phyloP scores from a whole-genome alignment of 1,140 invertebrate genomes.

The Drosophila lacteicornis region DNA sequence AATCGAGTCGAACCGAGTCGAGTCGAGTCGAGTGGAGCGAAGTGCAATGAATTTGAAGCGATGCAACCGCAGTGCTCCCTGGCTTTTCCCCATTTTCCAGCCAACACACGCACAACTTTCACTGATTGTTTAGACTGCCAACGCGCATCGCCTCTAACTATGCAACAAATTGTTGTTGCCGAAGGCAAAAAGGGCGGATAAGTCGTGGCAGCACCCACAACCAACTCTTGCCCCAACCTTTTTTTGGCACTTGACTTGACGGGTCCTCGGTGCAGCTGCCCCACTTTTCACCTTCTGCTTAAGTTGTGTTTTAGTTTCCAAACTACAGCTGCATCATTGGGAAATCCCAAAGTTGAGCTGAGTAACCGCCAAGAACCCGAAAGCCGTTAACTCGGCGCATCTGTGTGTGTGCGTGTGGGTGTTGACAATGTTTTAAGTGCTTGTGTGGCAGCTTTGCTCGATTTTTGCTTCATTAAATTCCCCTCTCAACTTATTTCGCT shows the following conservation, averaged over 20 bases:
- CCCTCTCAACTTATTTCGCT: slow-evolving; percentile 7
- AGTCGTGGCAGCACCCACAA: not conserved
- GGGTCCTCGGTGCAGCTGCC: slow-evolving; percentile 7
- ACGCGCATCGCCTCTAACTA: slow-evolving; percentile 55
- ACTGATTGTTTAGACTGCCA: slow-evolving; percentile 63
- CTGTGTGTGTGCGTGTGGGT: slow-evolving; percentile 36
- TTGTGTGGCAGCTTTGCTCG: slow-evolving; percentile 37
- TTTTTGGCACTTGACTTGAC: slow-evolving; percentile 49
- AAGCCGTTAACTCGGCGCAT: slow-evolving; percentile 52
- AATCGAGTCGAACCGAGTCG: slow-evolving; percentile 6
- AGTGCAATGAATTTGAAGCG: slow-evolving; percentile 17
- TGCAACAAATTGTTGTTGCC: slow-evolving; percentile 64
- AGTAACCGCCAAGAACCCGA: slow-evolving; percentile 55
- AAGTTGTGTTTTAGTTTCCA: slow-evolving; percentile 47
- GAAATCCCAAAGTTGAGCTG: slow-evolving; percentile 1
- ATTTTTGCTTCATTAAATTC: slow-evolving; percentile 53
- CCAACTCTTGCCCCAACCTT: not conserved
- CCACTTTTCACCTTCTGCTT: slow-evolving; percentile 20
- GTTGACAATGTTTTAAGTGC: slow-evolving; percentile 63
- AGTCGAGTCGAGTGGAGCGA: not conserved
- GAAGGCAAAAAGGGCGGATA: not conserved
- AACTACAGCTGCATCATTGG: slow-evolving; percentile 17
- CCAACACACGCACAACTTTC: slow-evolving; percentile 68
- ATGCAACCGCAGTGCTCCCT: not conserved
- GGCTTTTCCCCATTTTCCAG: slow-evolving; percentile 17